phyloP scores from a whole-genome alignment of 2,888 invertebrate species.

The Heliconius ismenius region DNA sequence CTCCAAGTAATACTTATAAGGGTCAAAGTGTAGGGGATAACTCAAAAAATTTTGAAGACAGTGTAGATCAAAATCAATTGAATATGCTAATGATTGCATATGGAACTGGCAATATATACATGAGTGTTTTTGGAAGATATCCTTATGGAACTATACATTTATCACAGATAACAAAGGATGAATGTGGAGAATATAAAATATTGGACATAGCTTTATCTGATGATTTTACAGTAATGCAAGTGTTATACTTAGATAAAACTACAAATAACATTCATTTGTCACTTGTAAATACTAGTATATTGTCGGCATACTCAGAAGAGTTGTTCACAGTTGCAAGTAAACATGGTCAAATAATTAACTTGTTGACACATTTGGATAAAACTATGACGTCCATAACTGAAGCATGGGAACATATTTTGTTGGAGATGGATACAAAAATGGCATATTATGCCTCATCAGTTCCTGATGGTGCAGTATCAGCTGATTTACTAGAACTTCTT shows the following conservation, averaged over 20 bases:
- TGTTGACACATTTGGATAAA: constrained; percentile 86
- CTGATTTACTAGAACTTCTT: constrained; percentile 94
- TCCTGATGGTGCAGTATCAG: constrained; percentile 90
- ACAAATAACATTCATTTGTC: constrained; percentile 74
- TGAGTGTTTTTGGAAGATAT: constrained; percentile 93
- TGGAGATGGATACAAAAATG: constrained; percentile 97
- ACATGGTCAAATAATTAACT: constrained; percentile 86
- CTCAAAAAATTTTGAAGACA: constrained; percentile 81
- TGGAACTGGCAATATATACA: constrained; percentile 85
- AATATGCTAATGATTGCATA: constrained; percentile 91
- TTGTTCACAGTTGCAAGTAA: constrained; percentile 88
- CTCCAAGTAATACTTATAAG: constrained; percentile 79
- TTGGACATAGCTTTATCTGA: constrained; percentile 86
- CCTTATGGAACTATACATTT: constrained; percentile 87
- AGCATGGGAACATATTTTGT: constrained; percentile 95
- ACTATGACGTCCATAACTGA: constrained; percentile 92
- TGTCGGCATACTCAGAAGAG: constrained; percentile 85
- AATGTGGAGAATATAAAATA: constrained; percentile 81
- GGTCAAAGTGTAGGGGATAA: constrained; percentile 80
- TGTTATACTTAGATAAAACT: constrained; percentile 80
- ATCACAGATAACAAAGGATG: constrained; percentile 79
- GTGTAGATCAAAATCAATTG: constrained; percentile 83
- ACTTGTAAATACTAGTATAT: constrained; percentile 82
- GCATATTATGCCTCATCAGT: constrained; percentile 92
- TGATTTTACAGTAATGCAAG: constrained; percentile 86